phyloP scores from a whole-genome alignment of 1,140 invertebrate genomes.

The Drosophila hydei region DNA sequence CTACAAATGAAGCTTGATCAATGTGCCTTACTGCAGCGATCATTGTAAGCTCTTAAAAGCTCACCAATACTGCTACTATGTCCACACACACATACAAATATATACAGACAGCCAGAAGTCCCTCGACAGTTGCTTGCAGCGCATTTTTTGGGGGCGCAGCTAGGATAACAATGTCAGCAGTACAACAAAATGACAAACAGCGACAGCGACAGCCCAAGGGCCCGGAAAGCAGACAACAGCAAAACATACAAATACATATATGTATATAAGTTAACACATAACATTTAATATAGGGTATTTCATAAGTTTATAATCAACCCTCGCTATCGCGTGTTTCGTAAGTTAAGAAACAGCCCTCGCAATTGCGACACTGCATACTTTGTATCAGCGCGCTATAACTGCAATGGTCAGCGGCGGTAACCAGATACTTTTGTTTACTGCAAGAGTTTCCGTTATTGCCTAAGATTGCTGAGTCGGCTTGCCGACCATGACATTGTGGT shows the following conservation, averaged over 20 bases:
- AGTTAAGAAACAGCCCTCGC: no score
- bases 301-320: no score
- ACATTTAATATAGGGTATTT: no score
- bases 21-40: background rate
- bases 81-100: background rate
- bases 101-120: constrained; percentile 2
- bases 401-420: no score
- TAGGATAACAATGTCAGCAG: constrained; percentile 73
- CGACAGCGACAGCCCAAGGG: constrained; percentile 77
- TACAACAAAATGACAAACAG: constrained; percentile 72
- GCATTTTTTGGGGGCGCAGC: constrained; percentile 34
- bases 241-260: constrained; percentile 33
- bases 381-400: no score
- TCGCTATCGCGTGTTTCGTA: no score
- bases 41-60: constrained; percentile 10
- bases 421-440: no score
- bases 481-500: no score
- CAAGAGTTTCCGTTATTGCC: no score
- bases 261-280: no score
- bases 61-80: background rate
- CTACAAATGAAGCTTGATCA: background rate
- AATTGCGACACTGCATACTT: no score
- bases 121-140: constrained; percentile 32
- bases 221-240: constrained; percentile 53
- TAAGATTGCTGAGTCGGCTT: no score